Conservation (phyloP, 2,113 vertebrate genomes). For the Xiphophorus couchianus region DNA sequence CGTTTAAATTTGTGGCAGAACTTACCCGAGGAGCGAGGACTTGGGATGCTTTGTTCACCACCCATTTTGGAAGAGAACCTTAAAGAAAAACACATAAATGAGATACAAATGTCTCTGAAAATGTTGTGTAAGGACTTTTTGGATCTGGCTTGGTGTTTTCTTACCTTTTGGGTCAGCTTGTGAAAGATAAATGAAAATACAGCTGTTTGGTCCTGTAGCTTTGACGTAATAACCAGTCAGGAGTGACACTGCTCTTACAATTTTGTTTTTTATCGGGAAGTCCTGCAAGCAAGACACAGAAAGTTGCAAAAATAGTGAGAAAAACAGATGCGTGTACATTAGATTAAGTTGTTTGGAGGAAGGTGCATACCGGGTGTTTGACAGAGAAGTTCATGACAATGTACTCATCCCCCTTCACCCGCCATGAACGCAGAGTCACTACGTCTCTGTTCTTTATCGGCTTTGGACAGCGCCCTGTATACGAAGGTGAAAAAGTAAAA, state of each 20-base stretch:
- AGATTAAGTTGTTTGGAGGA: background rate
- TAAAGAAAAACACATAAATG: background rate
- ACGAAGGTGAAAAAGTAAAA: background rate
- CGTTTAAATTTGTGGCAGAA: slow-evolving; percentile 11
- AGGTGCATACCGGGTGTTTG: slow-evolving; percentile 78
- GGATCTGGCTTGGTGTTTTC: background rate
- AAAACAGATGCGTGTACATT: no score
- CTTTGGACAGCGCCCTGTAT: slow-evolving; percentile 77
- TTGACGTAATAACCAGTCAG: slow-evolving; percentile 80
- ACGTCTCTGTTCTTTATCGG: slow-evolving; percentile 79
- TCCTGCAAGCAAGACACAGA: slow-evolving; percentile 66
- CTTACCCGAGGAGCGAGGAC: slow-evolving; percentile 81
- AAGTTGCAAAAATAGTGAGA: background rate
- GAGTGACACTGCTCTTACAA: slow-evolving; percentile 83
- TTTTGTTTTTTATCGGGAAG: slow-evolving; percentile 73
- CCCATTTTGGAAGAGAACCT: slow-evolving; percentile 85
- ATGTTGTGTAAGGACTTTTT: background rate
- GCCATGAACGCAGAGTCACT: slow-evolving; percentile 80
- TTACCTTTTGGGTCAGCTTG: slow-evolving; percentile 86
- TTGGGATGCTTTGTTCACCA: slow-evolving; percentile 83
- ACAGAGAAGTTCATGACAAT: slow-evolving; percentile 83
- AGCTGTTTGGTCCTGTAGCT: slow-evolving; percentile 79
- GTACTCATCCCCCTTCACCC: slow-evolving; percentile 72
- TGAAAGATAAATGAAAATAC: slow-evolving; percentile 82
- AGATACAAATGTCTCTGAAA: background rate